Base-by-base conservation (phyloP, 2,113 vertebrate species). In the Scomber colias region DNA sequence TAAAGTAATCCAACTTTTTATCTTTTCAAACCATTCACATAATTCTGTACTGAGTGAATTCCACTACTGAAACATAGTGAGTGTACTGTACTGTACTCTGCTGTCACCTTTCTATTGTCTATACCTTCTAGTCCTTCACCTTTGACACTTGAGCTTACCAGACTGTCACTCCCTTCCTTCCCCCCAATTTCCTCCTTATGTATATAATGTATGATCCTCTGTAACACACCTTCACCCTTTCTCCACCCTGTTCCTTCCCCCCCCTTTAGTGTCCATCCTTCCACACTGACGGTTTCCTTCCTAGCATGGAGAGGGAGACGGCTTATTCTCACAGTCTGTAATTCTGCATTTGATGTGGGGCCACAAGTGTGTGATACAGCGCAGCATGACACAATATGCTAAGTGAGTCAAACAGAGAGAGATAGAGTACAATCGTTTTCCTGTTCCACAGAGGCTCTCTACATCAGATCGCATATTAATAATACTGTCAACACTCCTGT, bases 391-490 rank as follows among this genome's bases (percentile, higher is more conserved):
- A 83, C 44, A 62, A 48, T 45, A 50, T 17, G 30, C 21, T 65
- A 13, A 71, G 56, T 53, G 69, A 70, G 79, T 79, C 64, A n/a
- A 59, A 60, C 51, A 61, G 9, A 45, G 61, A 66, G 30, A 11
- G 56, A 81, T 19, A 10, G 63, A 77, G 72, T 35, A 70, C 60
- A 77, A 62, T 78, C 31, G 0, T 55, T 24, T 69, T 65, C 51
- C 69, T 71, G 17, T 57, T 75, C 60, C 71, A 44, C 57, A 24
- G 64, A 81, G 83, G 19, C 55, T 0, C 55, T 65, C 21, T 30
- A 31, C 46, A 79, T 80, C 65, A 82, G 59, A 85, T 51, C 31
- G 46, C 46, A 59, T 56, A 84, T 88, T 88, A 90, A 91, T 90
- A 79, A 79, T 31, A 57, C 71, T 63, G 90, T 88, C 89, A 86